Base-by-base conservation (phyloP, 2,888 invertebrate genomes). In the Mythimna albipuncta region DNA sequence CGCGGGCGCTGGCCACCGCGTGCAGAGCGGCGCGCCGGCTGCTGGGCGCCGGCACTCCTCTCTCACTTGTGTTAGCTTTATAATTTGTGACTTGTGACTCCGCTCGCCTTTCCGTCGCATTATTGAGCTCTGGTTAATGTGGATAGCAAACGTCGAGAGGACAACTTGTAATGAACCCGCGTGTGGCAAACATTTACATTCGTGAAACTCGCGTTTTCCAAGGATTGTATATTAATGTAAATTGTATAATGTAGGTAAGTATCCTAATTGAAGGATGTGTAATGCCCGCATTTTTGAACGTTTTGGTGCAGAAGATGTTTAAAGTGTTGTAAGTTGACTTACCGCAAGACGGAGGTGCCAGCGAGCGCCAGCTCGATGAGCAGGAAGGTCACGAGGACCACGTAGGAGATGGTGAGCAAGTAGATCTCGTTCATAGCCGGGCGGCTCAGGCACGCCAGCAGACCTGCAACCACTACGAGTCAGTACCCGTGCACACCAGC, bases 351-450 rank as follows among this genome's bases (percentile, higher is more conserved):
- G 44, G 96, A 93, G 63, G 97, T 96, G 86, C 95, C 95, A 35
- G 95, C 93, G 50, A 97, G 90, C 9, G 96, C 93, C n/a, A 97
- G 87, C 87, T 98, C 98, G 78, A 98, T 97, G 55, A 98, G 97
- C 81, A 98, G 95, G 91, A 99, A 98, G 6, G 98, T 98, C 79
- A 97, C 97, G 79, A 99, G 96, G 69, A 99, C 97, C 79, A 98
- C 97, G 92, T 98, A 98, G 32, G 98, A 98, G 76, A 99, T 97
- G 79, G 98, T 97, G 68, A 98, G 97, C 69, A 99, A 97, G 94
- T 98, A 98, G 81, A 99, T 98, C 93, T 99, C 98, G 93, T 98
- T 99, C 97, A 99, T 98, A 19, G 98, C 98, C 41, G 98, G 98
- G 80, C 98, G 97, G 72, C 98, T 97, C 80, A 98, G 97, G 85